Percentiles rank a stretch among this genome's conserved stretches.
Evolutionary conservation across 2,113 vertebrate genomes (phyloP).

Genomic region (Nanger granti): DNA sequence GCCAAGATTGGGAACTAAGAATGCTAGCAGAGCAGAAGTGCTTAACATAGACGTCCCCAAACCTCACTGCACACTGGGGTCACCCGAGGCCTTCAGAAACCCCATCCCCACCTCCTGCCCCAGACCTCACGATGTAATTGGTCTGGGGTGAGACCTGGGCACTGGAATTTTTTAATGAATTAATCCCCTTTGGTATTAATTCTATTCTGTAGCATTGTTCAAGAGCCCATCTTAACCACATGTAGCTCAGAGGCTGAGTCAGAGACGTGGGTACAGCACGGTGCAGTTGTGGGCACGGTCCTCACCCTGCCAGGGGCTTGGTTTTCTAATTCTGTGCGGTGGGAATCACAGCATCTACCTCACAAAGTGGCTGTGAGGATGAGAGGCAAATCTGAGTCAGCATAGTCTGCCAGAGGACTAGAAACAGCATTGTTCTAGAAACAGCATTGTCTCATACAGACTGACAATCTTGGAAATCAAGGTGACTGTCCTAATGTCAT

Average conservation of each 20-base stretch:
- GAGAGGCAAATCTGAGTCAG: background rate
- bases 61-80: background rate
- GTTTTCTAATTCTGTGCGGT: background rate
- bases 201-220: slow-evolving; percentile 25
- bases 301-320: background rate
- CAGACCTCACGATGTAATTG: background rate
- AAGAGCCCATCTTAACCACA: background rate
- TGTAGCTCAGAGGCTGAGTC: background rate
- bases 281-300: background rate
- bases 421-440: background rate
- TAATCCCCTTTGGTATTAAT: background rate
- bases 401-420: background rate
- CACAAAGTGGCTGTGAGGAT: background rate
- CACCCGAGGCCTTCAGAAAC: background rate
- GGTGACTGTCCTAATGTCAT: background rate
- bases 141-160: background rate
- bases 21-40: background rate
- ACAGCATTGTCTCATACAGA: background rate
- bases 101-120: background rate
- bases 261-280: background rate
- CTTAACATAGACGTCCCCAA: background rate
- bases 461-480: background rate
- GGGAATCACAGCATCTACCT: background rate
- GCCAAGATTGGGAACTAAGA: background rate
- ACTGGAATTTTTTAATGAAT: background rate